A percentile compares a stretch with the other conserved stretches of the same genome.
phyloP scores from a whole-genome alignment of 2,797 vertebrate species.

The Distichodus sexfasciatus region DNA sequence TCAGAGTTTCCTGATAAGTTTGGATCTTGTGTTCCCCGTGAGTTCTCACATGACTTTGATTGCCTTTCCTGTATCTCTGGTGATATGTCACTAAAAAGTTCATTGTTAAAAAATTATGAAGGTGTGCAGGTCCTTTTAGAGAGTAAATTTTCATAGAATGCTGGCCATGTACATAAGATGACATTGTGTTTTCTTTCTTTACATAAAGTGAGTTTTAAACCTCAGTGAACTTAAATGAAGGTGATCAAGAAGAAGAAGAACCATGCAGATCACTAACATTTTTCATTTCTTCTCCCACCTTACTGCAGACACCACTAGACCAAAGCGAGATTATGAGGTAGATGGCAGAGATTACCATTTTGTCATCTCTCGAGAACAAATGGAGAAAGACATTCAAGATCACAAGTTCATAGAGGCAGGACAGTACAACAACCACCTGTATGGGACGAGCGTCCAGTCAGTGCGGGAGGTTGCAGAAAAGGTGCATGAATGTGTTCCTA shows the following conservation, averaged over 20 bases:
- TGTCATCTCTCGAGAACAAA: constrained; percentile 92
- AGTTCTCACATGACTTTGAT: constrained; percentile 62
- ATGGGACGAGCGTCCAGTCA: constrained; percentile 96
- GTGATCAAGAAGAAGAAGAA: too few relatives aligned
- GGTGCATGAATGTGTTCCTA: constrained; percentile 69
- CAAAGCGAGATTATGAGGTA: constrained; percentile 93
- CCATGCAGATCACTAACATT: too few relatives aligned
- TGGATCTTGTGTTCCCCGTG: constrained; percentile 97
- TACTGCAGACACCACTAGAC: constrained; percentile 89
- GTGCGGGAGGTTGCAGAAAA: constrained; percentile 94
- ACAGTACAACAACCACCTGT: constrained; percentile 96
- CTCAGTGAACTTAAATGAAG: too few relatives aligned
- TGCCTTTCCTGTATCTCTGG: neutral
- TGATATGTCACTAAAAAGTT: neutral
- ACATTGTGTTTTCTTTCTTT: neutral
- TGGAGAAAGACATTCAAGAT: constrained; percentile 97
- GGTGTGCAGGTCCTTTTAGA: too few relatives aligned
- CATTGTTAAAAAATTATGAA: neutral
- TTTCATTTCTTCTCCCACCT: too few relatives aligned
- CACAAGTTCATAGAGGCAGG: constrained; percentile 98
- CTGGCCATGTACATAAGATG: neutral
- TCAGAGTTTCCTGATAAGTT: constrained; percentile 98
- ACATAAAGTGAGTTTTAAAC: too few relatives aligned
- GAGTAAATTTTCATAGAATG: too few relatives aligned
- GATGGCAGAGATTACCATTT: constrained; percentile 97